Percentiles rank a stretch among this genome's conserved stretches.
phyloP scores from a whole-genome alignment of 1,140 invertebrate genomes.

The Schlechtendalia chinensis region DNA sequence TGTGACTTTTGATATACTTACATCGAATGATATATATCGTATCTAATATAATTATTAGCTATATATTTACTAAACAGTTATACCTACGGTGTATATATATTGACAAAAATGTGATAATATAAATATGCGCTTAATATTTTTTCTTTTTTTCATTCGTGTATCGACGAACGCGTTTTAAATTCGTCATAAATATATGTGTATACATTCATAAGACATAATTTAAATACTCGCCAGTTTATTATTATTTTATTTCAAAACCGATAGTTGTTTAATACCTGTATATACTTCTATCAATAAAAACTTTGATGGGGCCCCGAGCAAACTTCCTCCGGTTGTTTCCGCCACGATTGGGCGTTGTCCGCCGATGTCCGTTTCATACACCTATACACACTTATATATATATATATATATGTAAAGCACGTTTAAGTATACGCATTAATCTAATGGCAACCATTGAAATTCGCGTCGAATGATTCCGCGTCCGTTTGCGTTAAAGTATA shows the following conservation, averaged over 20 bases:
- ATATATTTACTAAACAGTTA: too few relatives aligned
- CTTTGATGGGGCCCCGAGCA: constrained; percentile 35
- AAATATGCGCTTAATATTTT: neutral
- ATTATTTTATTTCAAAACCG: neutral
- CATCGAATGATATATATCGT: too few relatives aligned
- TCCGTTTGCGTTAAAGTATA: constrained; percentile 24
- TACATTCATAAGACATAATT: too few relatives aligned
- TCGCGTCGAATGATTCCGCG: neutral
- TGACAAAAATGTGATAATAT: neutral
- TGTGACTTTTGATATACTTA: too few relatives aligned
- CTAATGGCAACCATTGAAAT: constrained; percentile 15
- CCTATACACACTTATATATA: neutral
- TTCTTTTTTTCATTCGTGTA: neutral
- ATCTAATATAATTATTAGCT: too few relatives aligned
- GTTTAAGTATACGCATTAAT: constrained; percentile 8
- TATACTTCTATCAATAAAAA: constrained; percentile 39
- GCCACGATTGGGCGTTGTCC: constrained; percentile 37
- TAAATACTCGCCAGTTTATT: neutral
- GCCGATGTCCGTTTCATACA: constrained; percentile 1
- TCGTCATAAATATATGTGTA: neutral
- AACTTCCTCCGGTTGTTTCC: constrained; percentile 35
- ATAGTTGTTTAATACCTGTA: constrained; percentile 2
- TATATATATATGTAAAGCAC: constrained; percentile 3
- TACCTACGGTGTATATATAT: too few relatives aligned
- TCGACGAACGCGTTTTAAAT: constrained; percentile 20